Percentiles rank a stretch among this genome's conserved stretches.
Evolutionary conservation across 2,113 vertebrate genomes (phyloP).

Genomic region (Microtus ochrogaster): DNA sequence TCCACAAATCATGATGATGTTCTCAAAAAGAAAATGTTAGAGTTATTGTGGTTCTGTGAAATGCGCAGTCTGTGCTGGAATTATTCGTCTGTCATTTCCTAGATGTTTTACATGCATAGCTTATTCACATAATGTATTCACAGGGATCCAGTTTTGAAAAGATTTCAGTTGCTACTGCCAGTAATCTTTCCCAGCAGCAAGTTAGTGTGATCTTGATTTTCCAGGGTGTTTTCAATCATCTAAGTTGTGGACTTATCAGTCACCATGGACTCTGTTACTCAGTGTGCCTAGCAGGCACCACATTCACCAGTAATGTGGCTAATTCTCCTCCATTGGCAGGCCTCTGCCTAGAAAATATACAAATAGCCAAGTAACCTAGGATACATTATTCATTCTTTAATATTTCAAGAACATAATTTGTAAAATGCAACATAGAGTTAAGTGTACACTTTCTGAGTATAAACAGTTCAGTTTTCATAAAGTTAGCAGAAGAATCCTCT

Average conservation of each 20-base stretch:
- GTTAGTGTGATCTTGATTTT: slow-evolving; percentile 19
- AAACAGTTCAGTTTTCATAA: slow-evolving; percentile 46
- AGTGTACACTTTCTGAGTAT: not conserved
- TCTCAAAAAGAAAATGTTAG: slow-evolving; percentile 47
- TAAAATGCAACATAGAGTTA: not conserved
- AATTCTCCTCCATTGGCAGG: not conserved
- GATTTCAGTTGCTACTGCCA: not conserved
- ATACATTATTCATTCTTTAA: not conserved
- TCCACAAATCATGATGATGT: not conserved
- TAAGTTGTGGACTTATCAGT: not conserved
- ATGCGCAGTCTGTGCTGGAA: not conserved
- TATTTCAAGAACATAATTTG: not conserved
- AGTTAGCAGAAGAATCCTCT: not conserved
- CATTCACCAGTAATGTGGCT: not conserved
- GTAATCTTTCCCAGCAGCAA: slow-evolving; percentile 28
- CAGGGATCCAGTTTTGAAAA: not conserved
- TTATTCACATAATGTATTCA: not conserved
- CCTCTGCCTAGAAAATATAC: not conserved
- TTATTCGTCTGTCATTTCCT: not conserved
- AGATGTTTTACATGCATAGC: not conserved
- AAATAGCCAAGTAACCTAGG: not conserved
- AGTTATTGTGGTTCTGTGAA: not conserved
- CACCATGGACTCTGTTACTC: not conserved
- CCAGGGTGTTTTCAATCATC: not conserved
- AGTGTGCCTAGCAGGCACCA: not conserved